phyloP scores from a whole-genome alignment of 53 echinoderm and acorn worm genomes.

The Mesocentrotus franciscanus region DNA sequence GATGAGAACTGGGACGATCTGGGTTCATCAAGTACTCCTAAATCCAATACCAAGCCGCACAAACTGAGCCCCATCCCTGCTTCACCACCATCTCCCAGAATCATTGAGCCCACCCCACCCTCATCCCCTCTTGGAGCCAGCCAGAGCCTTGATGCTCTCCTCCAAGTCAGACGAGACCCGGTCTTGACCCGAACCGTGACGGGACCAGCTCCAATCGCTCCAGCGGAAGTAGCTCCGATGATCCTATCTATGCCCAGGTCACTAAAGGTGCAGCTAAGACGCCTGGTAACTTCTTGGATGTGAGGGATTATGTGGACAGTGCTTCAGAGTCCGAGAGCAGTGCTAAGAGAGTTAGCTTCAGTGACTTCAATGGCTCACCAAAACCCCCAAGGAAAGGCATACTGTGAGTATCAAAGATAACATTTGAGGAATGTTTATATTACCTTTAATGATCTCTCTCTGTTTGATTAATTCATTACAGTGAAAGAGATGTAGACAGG shows the following conservation, averaged over 20 bases:
- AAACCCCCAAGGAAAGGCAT: conserved; percentile 86
- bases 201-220: conserved; percentile 63
- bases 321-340: conserved; percentile 70
- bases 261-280: conserved; percentile 61
- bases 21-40: neutral
- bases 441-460: neutral
- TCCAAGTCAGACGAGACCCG: neutral
- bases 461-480: neutral
- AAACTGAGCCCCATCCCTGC: conserved; percentile 69
- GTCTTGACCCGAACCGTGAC: neutral
- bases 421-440: neutral
- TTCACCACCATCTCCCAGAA: conserved; percentile 67
- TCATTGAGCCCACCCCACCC: conserved; percentile 59
- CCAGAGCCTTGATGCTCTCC: conserved; percentile 52
- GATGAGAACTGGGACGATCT: conserved; percentile 6
- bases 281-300: conserved; percentile 38
- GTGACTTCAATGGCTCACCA: conserved; percentile 79
- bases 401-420: conserved; percentile 76
- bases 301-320: conserved; percentile 49
- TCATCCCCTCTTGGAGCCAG: conserved; percentile 55
- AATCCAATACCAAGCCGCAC: conserved; percentile 62
- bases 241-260: conserved; percentile 87
- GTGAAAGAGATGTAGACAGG: neutral
- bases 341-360: conserved; percentile 77
- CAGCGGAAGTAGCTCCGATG: conserved; percentile 30